phyloP scores from a whole-genome alignment of 2,113 vertebrate genomes.

The Crypturellus undulatus region DNA sequence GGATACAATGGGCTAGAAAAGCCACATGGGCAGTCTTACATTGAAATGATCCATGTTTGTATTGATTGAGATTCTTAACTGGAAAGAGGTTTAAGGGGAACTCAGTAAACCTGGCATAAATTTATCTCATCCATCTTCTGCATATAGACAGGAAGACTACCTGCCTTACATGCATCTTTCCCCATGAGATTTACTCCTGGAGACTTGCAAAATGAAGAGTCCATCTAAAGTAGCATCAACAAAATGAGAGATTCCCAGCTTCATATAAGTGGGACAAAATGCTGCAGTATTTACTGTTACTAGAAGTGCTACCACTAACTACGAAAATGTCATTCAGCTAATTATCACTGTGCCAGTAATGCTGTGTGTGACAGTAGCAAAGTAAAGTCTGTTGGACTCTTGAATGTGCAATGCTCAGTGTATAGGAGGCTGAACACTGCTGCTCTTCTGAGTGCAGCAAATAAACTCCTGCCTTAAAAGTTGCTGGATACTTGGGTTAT shows the following conservation, averaged over 20 bases:
- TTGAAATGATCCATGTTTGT: not conserved
- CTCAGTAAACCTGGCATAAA: not conserved
- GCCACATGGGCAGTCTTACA: not conserved
- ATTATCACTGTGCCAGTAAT: not conserved
- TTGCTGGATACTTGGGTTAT: not conserved
- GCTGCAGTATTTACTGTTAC: not conserved
- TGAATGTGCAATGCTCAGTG: not conserved
- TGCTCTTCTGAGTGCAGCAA: not conserved
- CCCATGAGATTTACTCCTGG: not conserved
- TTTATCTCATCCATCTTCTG: not conserved
- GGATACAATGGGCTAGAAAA: not conserved
- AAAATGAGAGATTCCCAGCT: not conserved
- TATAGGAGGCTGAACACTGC: not conserved
- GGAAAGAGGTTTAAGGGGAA: not conserved
- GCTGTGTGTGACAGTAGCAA: not conserved
- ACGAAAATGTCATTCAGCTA: not conserved
- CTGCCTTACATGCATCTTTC: not conserved
- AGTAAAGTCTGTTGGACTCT: not conserved
- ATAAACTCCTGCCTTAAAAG: not conserved
- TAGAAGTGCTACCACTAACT: not conserved
- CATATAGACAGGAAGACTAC: not conserved
- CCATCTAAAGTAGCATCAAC: not conserved
- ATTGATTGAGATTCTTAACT: not conserved
- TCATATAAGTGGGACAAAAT: not conserved
- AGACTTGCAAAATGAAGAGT: not conserved